Conservation (phyloP, 2,113 vertebrate species). For the Mus pahari region DNA sequence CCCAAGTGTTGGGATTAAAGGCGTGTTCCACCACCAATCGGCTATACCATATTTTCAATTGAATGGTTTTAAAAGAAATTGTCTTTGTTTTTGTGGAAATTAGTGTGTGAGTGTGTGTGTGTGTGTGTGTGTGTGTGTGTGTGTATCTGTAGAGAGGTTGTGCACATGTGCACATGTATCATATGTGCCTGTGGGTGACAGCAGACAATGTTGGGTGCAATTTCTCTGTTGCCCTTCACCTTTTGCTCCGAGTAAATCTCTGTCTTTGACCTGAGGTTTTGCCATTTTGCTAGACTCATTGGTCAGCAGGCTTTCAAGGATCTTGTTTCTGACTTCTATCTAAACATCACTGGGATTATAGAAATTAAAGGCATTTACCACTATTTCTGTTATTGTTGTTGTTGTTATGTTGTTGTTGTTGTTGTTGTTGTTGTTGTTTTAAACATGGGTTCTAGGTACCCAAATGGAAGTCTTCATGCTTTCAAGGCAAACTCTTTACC, state of each 20-base stretch:
- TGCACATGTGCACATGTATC: not conserved
- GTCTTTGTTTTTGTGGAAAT: not conserved
- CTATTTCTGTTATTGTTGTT: not conserved
- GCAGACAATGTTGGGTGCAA: not conserved
- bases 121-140: not conserved
- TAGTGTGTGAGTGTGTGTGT: not conserved
- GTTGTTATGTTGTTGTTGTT: too few relatives aligned
- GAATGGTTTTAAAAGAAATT: conserved; percentile 26
- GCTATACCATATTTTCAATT: not conserved
- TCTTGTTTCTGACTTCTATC: not conserved
- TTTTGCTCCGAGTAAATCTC: not conserved
- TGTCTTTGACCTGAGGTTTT: not conserved
- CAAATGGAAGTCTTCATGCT: too few relatives aligned
- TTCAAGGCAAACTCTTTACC: not conserved
- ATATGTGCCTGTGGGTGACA: not conserved
- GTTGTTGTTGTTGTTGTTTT: not conserved
- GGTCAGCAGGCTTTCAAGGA: not conserved
- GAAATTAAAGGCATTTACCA: not conserved
- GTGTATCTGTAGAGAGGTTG: not conserved
- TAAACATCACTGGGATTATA: not conserved
- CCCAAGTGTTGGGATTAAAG: too few relatives aligned
- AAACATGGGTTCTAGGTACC: not conserved
- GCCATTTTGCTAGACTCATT: not conserved
- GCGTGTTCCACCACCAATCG: too few relatives aligned
- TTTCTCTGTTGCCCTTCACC: not conserved